Conservation (phyloP, 2,888 invertebrate genomes). For the Heliconius sara region DNA sequence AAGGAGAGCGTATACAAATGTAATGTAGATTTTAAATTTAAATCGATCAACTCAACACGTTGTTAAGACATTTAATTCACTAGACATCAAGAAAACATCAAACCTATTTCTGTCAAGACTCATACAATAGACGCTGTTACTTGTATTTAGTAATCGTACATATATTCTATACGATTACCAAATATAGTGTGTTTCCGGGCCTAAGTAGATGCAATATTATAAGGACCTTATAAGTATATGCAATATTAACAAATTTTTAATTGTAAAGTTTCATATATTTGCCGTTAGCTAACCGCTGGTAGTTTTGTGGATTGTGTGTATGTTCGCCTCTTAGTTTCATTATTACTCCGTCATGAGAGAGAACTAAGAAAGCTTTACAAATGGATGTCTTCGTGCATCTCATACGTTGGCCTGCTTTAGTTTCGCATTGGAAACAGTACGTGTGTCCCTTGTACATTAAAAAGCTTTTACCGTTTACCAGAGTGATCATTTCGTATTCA, state of each 20-base stretch:
- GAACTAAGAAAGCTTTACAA: slow-evolving; percentile 49
- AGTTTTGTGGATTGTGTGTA: slow-evolving; percentile 46
- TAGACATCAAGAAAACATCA: too few relatives aligned
- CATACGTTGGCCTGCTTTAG: slow-evolving; percentile 43
- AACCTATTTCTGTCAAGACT: too few relatives aligned
- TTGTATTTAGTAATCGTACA: too few relatives aligned
- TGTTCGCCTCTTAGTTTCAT: slow-evolving; percentile 43
- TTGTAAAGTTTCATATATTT: slow-evolving; percentile 48
- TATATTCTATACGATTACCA: too few relatives aligned
- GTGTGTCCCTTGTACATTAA: slow-evolving; percentile 52
- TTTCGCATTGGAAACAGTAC: slow-evolving; percentile 47
- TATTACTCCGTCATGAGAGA: slow-evolving; percentile 43
- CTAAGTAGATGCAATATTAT: too few relatives aligned
- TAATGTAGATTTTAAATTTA: too few relatives aligned
- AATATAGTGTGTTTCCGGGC: too few relatives aligned
- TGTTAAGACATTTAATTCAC: too few relatives aligned
- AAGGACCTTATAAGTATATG: not conserved
- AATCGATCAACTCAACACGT: too few relatives aligned
- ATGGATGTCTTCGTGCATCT: slow-evolving; percentile 56
- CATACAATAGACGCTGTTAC: too few relatives aligned
- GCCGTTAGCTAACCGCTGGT: slow-evolving; percentile 43
- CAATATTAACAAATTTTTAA: not conserved
- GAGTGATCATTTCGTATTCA: slow-evolving; percentile 48
- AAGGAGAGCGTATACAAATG: too few relatives aligned
- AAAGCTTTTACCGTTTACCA: slow-evolving; percentile 50